phyloP scores from a whole-genome alignment of 2,888 invertebrate genomes.

The Tipula lateralis region DNA sequence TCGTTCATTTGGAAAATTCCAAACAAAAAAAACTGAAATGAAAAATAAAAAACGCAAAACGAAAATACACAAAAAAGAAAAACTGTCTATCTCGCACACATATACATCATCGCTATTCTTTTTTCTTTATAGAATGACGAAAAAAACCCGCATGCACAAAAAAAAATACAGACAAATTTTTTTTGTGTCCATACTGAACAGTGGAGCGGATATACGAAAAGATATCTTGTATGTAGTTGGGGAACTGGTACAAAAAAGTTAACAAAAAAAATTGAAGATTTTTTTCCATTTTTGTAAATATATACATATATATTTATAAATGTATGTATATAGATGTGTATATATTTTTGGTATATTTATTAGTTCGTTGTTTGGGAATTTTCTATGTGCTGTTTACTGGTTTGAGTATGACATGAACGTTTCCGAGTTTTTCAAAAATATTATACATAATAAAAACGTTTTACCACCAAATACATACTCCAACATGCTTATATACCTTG shows the following conservation, averaged over 20 bases:
- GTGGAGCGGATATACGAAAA: constrained; percentile 24
- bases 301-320: background rate
- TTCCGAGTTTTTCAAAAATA: background rate
- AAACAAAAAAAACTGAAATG: constrained; percentile 26
- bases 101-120: constrained; percentile 25
- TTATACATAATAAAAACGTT: background rate
- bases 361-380: constrained; percentile 4
- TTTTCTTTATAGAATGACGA: constrained; percentile 24
- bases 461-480: background rate
- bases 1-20: constrained; percentile 29
- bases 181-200: constrained; percentile 24
- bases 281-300: background rate
- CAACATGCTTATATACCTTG: background rate
- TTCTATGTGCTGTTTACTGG: background rate
- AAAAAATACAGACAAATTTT: constrained; percentile 20
- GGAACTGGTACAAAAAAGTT: constrained; percentile 15
- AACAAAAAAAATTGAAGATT: constrained; percentile 15
- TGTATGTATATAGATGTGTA: background rate
- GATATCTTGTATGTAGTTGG: constrained; percentile 24
- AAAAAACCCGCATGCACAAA: constrained; percentile 24
- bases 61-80: constrained; percentile 28
- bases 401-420: background rate
- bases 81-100: constrained; percentile 27
- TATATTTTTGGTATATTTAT: constrained; percentile 7
- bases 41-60: constrained; percentile 28